Base-by-base conservation (phyloP, 2,113 vertebrate genomes). In the Lipotes vexillifer region DNA sequence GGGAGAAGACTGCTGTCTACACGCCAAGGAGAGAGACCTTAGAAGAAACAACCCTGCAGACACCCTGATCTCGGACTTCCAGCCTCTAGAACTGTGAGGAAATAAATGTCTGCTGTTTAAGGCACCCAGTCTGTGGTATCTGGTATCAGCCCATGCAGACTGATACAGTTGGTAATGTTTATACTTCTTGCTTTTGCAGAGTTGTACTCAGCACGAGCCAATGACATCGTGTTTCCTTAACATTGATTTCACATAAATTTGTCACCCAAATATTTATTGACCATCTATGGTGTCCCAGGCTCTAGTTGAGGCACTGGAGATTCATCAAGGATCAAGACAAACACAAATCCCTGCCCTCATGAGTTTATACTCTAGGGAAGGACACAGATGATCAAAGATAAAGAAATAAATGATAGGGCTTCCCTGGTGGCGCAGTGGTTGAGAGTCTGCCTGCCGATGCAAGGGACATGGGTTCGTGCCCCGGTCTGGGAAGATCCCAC, bases 101-200 rank as follows among this genome's bases (percentile, higher is more conserved):
- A 21, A 61, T 18, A 18, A n/a, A 20, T 18, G 41, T 31, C 63
- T 11, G 1, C n/a, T 36, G 77, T 46, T 8, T 17, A 6, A 52
- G n/a, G 31, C 27, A 0, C 15, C 4, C 41, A 2, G 65, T 7
- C 21, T 49, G 27, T 49, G 71, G 59, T 20, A 8, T 59, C 25
- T 8, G 41, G 5, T 27, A 13, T 0, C 3, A 12, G 36, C 38
- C 44, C 0, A 0, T 15, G n/a, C 8, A 23, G 4, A 29, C 23
- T 2, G 36, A 6, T 31, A 33, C 25, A 38, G 44, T 20, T 11
- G 6, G 25, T 14, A 6, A 20, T 2, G 13, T 3, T 10, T 44
- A 55, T 21, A 10, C 33, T 29, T 52, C 65, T 8, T 3, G 6
- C 17, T 61, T 57, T 23, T 10, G 29, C 44, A 44, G 68, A 65